Evolutionary conservation across 2,113 vertebrate genomes (phyloP), one percentile per base, ranked within the genome.

Genomic region (Perccottus glenii): DNA sequence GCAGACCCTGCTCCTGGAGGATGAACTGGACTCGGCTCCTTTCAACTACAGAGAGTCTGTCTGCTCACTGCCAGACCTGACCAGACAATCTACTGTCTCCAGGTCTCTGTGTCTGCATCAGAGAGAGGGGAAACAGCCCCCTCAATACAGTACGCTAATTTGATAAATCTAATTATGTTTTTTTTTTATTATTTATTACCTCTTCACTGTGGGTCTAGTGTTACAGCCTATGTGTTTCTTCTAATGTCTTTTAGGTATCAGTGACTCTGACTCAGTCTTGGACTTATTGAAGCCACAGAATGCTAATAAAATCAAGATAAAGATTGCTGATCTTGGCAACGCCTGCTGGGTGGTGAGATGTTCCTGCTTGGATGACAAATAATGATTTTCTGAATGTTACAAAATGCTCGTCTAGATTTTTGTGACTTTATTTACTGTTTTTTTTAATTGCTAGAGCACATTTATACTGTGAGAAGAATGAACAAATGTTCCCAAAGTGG

Each of bases 271-370:
- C 80, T 82, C 90, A 67, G 75, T 94, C 82, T 90, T 98, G 86
- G 96, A 98, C 82, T 94, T 95, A 3, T 82, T 96, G 71, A 93
- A 94, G 48, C 91, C 95, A 15, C 90, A 91, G 57, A 94, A 94
- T 14, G 94, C 94, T 62, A 92, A 95, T 68, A 89, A 92, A 68
- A 92, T 96, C 81, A 74, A 83, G 53, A 90, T 95, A 67, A 96
- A 96, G 87, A 94, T 96, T 7, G 95, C 94, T 53, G 95, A 95
- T 75, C 87, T 96, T 53, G 95, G 95, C 51, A 96, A 96, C 5
- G 94, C 94, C 83, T 95, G 94, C 84, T 95, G 94, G 96, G 95
- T 98, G 94, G 96, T 98, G 91, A 96, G 96, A 36, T 46, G 5
- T 11, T 57, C n/a, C 6, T 6, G 8, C 38, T 40, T 40, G 38